Conservation (phyloP, 1,140 invertebrate genomes). For the Leptinotarsa undecemlineata region DNA sequence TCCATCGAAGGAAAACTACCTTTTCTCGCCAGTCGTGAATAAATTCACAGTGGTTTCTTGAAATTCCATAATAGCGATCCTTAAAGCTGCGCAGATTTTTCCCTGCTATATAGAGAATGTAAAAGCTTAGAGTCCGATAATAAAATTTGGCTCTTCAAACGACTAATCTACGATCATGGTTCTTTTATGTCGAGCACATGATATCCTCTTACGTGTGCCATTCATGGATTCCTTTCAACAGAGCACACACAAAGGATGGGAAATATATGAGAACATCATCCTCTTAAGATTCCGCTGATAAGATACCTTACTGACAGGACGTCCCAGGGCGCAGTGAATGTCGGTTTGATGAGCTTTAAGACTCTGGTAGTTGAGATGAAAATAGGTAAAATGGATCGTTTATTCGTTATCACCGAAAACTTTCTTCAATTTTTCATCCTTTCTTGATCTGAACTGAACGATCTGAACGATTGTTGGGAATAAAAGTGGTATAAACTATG, state of each 20-base stretch:
- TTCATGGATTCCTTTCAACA: slow-evolving; percentile 15
- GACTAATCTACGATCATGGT: slow-evolving; percentile 20
- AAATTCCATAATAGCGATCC: background rate
- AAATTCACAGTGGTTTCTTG: background rate
- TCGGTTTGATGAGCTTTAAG: background rate
- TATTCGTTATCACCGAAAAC: background rate
- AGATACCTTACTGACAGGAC: slow-evolving; percentile 1
- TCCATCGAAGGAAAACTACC: too few species aligned
- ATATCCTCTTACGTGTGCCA: slow-evolving; percentile 25
- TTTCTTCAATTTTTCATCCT: too few species aligned
- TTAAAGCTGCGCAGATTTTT: background rate
- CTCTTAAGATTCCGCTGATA: slow-evolving; percentile 21
- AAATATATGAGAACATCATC: slow-evolving; percentile 23
- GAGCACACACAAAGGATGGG: slow-evolving; percentile 11
- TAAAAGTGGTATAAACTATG: too few species aligned
- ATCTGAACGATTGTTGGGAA: too few species aligned
- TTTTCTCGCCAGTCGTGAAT: background rate
- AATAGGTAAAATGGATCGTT: background rate
- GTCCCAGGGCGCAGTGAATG: background rate
- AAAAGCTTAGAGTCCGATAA: background rate
- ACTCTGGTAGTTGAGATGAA: background rate
- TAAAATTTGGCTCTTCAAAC: slow-evolving; percentile 21
- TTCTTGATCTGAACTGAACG: too few species aligned
- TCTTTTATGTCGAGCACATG: slow-evolving; percentile 22
- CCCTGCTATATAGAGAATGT: background rate